Base-by-base conservation (phyloP, 2,797 vertebrate species). In the Morus bassanus region DNA sequence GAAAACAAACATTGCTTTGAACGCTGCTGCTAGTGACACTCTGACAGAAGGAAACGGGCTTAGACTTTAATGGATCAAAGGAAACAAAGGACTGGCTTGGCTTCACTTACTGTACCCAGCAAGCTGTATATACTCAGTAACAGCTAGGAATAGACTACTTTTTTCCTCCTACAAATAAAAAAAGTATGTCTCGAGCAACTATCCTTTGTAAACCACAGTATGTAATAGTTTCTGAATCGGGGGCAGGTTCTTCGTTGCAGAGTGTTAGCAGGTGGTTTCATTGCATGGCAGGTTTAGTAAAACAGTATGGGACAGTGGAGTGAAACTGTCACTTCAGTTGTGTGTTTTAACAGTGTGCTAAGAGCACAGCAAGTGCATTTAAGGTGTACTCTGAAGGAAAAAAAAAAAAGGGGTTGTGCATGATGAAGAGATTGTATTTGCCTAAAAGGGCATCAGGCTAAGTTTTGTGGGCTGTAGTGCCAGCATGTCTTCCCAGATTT, bases 1-100 rank as follows among this genome's bases (percentile, higher is more conserved):
- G 90, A 95, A 96, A 95, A 93, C 95, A 96, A 96, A 91, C 83
- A 63, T 48, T 72, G 37, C 89, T 95, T 95, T 96, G 96, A 96
- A 96, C 2, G 6, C 22, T 63, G 68, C 48, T 74, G 54, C 74
- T 85, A 96, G 43, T 95, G 92, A 91, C 93, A 84, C 83, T 85
- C 9, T 0, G 41, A 85, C 89, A 96, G 93, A 88, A 96, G 94
- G 92, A 97, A 97, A 93, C 0, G 2, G 81, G 50, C 81, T 45
- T 81, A 51, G 81, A 67, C 69, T 93, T 64, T 56, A 88, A 85
- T 5, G 85, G 82, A 97, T 96, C 93, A 96, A 92, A 95, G 81
- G 82, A 88, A 81, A 94, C 91, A 95, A 96, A 96, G 33, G 67
- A 43, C 94, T 95, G 95, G 94, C 94, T 95, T 10, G 0, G 87